Conservation (phyloP, 2,113 vertebrate genomes). For the Nestor notabilis region DNA sequence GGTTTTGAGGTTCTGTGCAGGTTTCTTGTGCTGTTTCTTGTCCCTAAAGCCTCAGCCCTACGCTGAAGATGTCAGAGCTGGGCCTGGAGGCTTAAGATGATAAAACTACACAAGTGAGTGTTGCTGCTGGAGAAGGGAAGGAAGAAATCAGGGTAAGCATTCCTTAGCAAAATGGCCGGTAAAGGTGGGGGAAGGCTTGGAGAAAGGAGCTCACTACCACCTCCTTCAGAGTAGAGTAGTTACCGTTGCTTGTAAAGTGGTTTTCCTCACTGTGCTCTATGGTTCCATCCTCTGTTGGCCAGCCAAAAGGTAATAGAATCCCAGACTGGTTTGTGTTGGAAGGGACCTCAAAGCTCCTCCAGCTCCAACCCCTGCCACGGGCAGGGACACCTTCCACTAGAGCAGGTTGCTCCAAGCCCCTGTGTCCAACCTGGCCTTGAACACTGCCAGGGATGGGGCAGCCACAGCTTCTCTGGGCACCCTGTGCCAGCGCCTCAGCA, state of each 20-base stretch:
- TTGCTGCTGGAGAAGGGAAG: neutral
- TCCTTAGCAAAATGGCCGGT: accelerated
- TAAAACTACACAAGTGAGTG: accelerated
- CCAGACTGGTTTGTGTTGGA: too few relatives aligned
- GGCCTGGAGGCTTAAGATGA: neutral
- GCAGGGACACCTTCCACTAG: too few relatives aligned
- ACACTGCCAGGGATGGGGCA: too few relatives aligned
- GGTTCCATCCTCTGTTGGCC: accelerated
- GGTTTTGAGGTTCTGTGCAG: neutral
- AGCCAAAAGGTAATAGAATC: neutral
- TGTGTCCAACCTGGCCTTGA: too few relatives aligned
- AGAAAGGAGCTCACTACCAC: accelerated
- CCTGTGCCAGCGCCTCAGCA: too few relatives aligned
- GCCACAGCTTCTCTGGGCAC: too few relatives aligned
- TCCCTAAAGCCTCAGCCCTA: neutral
- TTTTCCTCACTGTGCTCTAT: accelerated
- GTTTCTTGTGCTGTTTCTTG: neutral
- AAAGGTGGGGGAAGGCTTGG: neutral
- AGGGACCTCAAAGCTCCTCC: too few relatives aligned
- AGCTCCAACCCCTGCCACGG: too few relatives aligned
- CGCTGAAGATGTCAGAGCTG: accelerated
- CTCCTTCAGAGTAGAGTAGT: accelerated
- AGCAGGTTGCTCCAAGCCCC: too few relatives aligned
- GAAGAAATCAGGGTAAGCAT: neutral
- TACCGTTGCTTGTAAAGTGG: too few relatives aligned